These are phyloP conservation scores for Oscheius sp. DNA, from an alignment of 2,888 invertebrate species.

Conservation along the genomic window DNA sequence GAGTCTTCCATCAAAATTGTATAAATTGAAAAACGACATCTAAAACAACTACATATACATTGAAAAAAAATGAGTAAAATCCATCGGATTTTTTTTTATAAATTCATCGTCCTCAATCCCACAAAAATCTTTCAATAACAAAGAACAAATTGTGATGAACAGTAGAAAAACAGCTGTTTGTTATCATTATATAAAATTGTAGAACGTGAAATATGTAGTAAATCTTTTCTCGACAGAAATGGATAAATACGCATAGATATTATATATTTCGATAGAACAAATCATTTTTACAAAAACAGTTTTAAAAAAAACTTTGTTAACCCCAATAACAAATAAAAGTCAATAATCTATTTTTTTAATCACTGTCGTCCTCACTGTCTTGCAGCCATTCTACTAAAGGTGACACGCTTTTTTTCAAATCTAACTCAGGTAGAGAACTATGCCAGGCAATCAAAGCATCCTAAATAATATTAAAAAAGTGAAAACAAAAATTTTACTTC, in stretches of 20 bases:
- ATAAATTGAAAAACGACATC: slow-evolving; percentile 43
- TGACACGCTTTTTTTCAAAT: slow-evolving; percentile 36
- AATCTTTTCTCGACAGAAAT: neutral
- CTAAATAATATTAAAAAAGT: neutral
- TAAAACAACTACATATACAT: slow-evolving; percentile 7
- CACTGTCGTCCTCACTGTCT: slow-evolving; percentile 40
- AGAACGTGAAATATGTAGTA: too few species aligned
- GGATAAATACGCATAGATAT: neutral
- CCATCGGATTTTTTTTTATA: too few species aligned
- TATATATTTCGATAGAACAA: neutral
- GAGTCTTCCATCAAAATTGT: slow-evolving; percentile 41
- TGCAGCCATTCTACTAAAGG: slow-evolving; percentile 55
- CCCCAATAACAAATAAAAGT: neutral
- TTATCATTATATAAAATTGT: too few species aligned
- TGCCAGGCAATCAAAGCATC: slow-evolving; percentile 56
- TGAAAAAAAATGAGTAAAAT: neutral
- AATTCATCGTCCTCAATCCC: too few species aligned
- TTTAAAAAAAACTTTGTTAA: slow-evolving; percentile 1
- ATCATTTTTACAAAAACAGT: neutral
- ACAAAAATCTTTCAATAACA: too few species aligned
- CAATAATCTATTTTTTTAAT: neutral
- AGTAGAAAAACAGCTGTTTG: too few species aligned
- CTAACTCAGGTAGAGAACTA: slow-evolving; percentile 32
- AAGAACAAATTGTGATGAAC: too few species aligned
- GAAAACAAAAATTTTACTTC: slow-evolving; percentile 21